Evolutionary conservation across 2,797 vertebrate species (phyloP).

Genomic region (Craterocephalus amniculus): DNA sequence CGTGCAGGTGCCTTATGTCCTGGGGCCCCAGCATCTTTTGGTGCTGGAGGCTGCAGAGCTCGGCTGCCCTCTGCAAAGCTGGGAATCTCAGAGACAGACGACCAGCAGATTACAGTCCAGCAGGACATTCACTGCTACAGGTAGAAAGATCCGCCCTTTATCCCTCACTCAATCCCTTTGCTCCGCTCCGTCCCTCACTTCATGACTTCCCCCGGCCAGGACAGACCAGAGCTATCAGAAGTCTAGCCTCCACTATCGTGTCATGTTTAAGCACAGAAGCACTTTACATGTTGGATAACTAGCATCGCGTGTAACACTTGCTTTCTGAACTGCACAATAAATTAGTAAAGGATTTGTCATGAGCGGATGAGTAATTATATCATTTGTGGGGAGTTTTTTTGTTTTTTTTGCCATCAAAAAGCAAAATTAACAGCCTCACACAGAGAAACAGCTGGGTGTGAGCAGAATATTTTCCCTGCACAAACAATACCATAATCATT

Average conservation of each 20-base stretch:
- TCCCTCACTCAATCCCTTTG: constrained; percentile 26
- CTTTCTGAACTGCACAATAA: constrained; percentile 26
- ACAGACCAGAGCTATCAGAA: constrained; percentile 61
- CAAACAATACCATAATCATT: constrained; percentile 22
- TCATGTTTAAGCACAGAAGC: constrained; percentile 50
- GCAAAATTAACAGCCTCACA: constrained; percentile 8
- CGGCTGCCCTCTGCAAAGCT: constrained; percentile 59
- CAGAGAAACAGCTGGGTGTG: constrained; percentile 26
- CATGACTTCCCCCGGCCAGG: constrained; percentile 38
- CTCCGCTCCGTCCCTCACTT: constrained; percentile 25
- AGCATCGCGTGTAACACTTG: constrained; percentile 32
- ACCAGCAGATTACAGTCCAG: constrained; percentile 80
- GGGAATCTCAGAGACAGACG: constrained; percentile 76
- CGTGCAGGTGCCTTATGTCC: constrained; percentile 81
- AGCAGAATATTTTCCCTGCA: constrained; percentile 15
- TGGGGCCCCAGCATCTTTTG: constrained; percentile 63
- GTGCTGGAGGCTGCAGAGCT: constrained; percentile 68
- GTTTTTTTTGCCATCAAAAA: background rate
- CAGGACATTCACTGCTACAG: constrained; percentile 70
- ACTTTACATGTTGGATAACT: constrained; percentile 47
- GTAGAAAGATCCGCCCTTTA: constrained; percentile 69
- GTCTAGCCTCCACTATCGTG: constrained; percentile 28
- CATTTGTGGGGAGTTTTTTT: background rate
- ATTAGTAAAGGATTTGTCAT: constrained; percentile 9
- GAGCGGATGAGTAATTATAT: background rate